Percentiles rank a stretch among this genome's conserved stretches.
Conservation (phyloP, 2,113 vertebrate genomes). For the Chloropsis cyanopogon region DNA sequence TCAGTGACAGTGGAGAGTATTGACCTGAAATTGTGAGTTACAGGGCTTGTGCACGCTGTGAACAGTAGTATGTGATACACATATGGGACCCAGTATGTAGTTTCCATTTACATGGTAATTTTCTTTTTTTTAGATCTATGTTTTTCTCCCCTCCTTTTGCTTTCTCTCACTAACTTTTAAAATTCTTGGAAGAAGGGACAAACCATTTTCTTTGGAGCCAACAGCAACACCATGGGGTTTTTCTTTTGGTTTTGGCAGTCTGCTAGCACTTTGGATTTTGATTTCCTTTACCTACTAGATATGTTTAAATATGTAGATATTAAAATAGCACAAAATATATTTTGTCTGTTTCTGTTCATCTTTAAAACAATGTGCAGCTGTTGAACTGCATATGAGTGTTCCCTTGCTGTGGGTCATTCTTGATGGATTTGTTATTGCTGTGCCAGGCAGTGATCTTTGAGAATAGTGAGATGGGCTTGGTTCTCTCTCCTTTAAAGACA, state of each 20-base stretch:
- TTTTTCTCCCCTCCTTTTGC: neutral
- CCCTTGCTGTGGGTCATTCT: neutral
- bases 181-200: slow-evolving; percentile 23
- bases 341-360: slow-evolving; percentile 62
- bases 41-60: neutral
- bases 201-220: slow-evolving; percentile 20
- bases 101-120: slow-evolving; percentile 34
- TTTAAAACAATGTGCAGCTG: slow-evolving; percentile 52
- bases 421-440: neutral
- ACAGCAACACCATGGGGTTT: neutral
- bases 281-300: slow-evolving; percentile 59
- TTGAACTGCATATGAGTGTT: slow-evolving; percentile 3
- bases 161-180: neutral
- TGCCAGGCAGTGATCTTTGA: neutral
- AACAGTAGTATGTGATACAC: neutral
- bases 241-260: slow-evolving; percentile 49
- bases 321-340: slow-evolving; percentile 35
- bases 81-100: neutral
- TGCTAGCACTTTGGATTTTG: neutral
- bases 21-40: neutral
- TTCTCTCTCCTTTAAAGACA: neutral
- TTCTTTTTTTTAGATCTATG: neutral
- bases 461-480: neutral
- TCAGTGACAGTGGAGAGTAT: neutral
- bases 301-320: slow-evolving; percentile 48